Percentiles rank a stretch among this genome's conserved stretches.
Conservation (phyloP, 2,888 invertebrate species). For the Physocephala rufipes region DNA sequence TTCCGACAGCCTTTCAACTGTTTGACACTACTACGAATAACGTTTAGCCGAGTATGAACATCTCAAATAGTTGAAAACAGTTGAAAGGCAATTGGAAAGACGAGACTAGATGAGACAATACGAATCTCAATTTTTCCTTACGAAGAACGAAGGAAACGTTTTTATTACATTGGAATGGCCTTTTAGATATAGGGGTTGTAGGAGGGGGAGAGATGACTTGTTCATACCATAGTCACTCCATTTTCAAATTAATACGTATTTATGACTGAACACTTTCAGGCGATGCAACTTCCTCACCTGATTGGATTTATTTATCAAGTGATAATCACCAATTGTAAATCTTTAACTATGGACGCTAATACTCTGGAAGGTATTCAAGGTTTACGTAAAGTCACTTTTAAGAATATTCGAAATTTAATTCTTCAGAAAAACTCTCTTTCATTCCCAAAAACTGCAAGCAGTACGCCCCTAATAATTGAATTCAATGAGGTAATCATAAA, state of each 20-base stretch:
- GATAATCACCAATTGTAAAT: constrained; percentile 73
- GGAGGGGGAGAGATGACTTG: too few relatives aligned
- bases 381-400: constrained; percentile 72
- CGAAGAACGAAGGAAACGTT: too few relatives aligned
- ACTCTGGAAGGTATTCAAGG: constrained; percentile 72
- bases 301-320: constrained; percentile 68
- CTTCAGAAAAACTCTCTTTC: constrained; percentile 72
- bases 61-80: too few relatives aligned
- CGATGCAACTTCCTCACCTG: constrained; percentile 69
- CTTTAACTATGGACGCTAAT: constrained; percentile 70
- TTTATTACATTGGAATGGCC: too few relatives aligned
- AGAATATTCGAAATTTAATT: constrained; percentile 71
- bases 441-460: constrained; percentile 68
- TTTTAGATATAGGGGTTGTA: too few relatives aligned
- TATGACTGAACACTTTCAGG: constrained; percentile 63
- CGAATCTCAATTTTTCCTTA: too few relatives aligned
- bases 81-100: too few relatives aligned
- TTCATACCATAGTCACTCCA: too few relatives aligned
- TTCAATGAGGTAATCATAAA: constrained; percentile 55
- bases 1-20: too few relatives aligned
- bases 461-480: constrained; percentile 60
- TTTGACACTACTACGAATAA: too few relatives aligned
- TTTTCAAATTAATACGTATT: background rate
- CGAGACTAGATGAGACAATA: too few relatives aligned
- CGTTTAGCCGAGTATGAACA: too few relatives aligned